phyloP scores from a whole-genome alignment of 2,888 invertebrate genomes.

The Idaea aversata region DNA sequence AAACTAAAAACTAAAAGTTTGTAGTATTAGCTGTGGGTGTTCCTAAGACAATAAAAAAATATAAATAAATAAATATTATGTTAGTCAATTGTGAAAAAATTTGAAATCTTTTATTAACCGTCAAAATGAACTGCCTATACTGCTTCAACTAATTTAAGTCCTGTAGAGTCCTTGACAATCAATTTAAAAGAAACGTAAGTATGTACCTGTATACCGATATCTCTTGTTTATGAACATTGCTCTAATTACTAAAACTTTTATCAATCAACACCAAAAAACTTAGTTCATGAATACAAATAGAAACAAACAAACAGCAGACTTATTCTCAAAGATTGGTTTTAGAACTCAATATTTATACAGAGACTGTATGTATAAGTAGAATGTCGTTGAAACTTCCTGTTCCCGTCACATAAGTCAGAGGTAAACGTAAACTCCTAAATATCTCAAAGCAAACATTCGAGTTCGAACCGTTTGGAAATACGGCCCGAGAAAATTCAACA shows the following conservation, averaged over 20 bases:
- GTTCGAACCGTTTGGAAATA: conserved; percentile 53
- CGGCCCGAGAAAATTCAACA: conserved; percentile 47
- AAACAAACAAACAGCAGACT: conserved; percentile 4
- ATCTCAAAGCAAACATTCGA: conserved; percentile 63
- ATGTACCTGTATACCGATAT: no score
- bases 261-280: neutral
- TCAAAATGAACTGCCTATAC: no score
- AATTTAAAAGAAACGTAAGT: no score
- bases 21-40: no score
- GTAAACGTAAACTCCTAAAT: conserved; percentile 47
- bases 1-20: no score
- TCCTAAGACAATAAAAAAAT: no score
- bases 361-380: conserved; percentile 7
- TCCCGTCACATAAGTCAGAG: conserved; percentile 39
- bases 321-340: conserved; percentile 13
- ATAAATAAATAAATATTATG: no score
- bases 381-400: conserved; percentile 22
- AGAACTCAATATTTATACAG: conserved; percentile 20
- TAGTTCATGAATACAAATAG: conserved; percentile 1
- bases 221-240: no score
- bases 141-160: no score
- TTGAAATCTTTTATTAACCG: no score
- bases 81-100: no score
- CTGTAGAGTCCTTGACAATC: no score
- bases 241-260: neutral